These are phyloP conservation scores for Encarsia formosa DNA, from an alignment of 2,888 invertebrate genomes.

Conservation along the genomic window DNA sequence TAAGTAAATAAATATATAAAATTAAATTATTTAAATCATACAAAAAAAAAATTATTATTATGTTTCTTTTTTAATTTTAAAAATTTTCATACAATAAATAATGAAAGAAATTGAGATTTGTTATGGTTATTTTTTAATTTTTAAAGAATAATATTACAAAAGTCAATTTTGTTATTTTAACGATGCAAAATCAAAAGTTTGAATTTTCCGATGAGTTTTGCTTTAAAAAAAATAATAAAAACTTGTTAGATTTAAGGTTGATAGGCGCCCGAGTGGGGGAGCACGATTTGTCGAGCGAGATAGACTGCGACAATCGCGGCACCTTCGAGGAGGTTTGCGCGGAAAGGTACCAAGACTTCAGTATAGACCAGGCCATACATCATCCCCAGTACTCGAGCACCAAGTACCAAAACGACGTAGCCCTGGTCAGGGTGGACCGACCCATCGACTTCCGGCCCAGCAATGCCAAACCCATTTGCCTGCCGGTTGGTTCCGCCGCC, in stretches of 20 bases:
- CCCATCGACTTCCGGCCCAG: slow-evolving; percentile 53
- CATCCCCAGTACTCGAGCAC: slow-evolving; percentile 56
- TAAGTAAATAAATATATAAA: too few relatives aligned
- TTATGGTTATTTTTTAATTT: too few relatives aligned
- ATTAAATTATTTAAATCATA: too few relatives aligned
- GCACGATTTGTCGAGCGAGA: slow-evolving; percentile 52
- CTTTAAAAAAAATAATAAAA: too few relatives aligned
- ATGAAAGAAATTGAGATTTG: too few relatives aligned
- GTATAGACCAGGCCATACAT: slow-evolving; percentile 52
- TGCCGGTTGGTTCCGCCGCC: slow-evolving; percentile 49
- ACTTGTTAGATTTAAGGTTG: slow-evolving; percentile 34
- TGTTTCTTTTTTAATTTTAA: too few relatives aligned
- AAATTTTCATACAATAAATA: too few relatives aligned
- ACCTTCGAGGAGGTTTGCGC: slow-evolving; percentile 50
- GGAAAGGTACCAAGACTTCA: slow-evolving; percentile 54
- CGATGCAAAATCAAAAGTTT: too few relatives aligned
- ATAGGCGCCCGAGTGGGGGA: slow-evolving; percentile 63
- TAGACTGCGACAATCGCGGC: slow-evolving; percentile 54
- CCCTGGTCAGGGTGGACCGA: slow-evolving; percentile 54
- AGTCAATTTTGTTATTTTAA: too few relatives aligned
- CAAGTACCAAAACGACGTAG: slow-evolving; percentile 59
- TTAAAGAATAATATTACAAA: too few relatives aligned
- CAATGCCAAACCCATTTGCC: slow-evolving; percentile 54
- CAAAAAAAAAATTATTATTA: too few relatives aligned
- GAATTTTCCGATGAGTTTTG: too few relatives aligned